These are phyloP conservation scores for Parasteatoda lunata DNA, from an alignment of 2,888 invertebrate species.

Conservation along the genomic window DNA sequence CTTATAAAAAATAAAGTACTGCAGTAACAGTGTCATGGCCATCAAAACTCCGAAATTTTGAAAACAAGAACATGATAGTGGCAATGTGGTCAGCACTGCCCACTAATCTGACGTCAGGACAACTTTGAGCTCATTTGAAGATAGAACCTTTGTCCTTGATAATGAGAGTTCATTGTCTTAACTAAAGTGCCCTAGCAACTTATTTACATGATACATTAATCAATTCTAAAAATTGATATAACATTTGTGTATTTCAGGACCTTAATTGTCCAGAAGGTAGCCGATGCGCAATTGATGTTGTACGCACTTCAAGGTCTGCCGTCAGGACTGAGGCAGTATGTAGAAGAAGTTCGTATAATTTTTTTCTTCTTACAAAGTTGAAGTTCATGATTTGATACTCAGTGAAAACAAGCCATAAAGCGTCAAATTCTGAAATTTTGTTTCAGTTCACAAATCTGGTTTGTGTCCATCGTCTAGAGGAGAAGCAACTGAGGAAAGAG, in stretches of 20 bases:
- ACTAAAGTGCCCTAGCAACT: too few species aligned
- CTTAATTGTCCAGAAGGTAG: constrained; percentile 80
- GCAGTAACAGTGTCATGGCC: too few species aligned
- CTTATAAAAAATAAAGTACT: too few species aligned
- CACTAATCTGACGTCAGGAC: too few species aligned
- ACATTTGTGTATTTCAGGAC: constrained; percentile 28
- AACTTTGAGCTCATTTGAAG: too few species aligned
- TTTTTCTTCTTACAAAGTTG: background rate
- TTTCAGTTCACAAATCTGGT: constrained; percentile 71
- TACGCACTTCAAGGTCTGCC: constrained; percentile 74
- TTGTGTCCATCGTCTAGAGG: constrained; percentile 17
- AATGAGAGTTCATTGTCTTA: too few species aligned
- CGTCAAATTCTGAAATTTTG: background rate
- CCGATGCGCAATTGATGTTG: constrained; percentile 82
- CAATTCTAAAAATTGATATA: too few species aligned
- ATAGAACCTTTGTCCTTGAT: too few species aligned
- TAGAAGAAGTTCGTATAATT: constrained; percentile 73
- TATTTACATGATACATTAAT: too few species aligned
- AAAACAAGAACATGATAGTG: too few species aligned
- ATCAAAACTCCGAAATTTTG: too few species aligned
- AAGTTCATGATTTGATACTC: background rate
- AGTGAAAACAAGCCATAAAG: background rate
- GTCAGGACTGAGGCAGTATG: constrained; percentile 79
- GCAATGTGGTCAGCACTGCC: too few species aligned
- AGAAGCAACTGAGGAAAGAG: constrained; percentile 11